Percentiles rank a stretch among this genome's conserved stretches.
These are phyloP conservation scores for Pristiophorus japonicus DNA, from an alignment of 2,113 vertebrate genomes.

Conservation along the genomic window DNA sequence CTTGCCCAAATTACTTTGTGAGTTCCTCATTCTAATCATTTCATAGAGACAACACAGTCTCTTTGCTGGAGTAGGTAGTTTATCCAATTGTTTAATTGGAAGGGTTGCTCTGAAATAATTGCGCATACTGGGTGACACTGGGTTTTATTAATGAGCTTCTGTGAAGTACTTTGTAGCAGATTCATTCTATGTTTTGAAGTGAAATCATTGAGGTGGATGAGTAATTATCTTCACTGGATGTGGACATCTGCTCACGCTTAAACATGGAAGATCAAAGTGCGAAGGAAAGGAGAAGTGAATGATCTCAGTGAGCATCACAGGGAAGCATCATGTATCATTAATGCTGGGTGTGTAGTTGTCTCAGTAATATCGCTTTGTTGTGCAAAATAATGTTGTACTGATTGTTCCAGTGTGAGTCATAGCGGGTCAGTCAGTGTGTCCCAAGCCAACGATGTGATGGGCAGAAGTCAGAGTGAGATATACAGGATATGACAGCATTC, in stretches of 20 bases:
- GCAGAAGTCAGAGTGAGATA: not conserved
- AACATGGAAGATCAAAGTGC: not conserved
- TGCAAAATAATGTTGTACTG: too few relatives aligned
- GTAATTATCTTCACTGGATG: not conserved
- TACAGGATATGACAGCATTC: not conserved
- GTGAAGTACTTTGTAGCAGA: not conserved
- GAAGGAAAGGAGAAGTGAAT: not conserved
- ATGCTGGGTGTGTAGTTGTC: constrained; percentile 23
- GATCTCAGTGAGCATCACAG: not conserved
- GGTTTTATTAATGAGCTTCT: not conserved
- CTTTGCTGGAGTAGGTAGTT: not conserved
- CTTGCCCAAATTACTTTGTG: not conserved
- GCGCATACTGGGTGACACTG: not conserved
- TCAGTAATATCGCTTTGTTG: not conserved
- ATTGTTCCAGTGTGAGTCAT: not conserved
- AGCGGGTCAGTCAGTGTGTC: not conserved
- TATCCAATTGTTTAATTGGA: not conserved
- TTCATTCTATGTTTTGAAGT: not conserved
- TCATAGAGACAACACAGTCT: not conserved
- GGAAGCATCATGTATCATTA: constrained; percentile 9
- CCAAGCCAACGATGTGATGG: not conserved
- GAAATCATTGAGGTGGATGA: not conserved
- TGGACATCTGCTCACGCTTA: not conserved
- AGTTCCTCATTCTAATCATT: not conserved
- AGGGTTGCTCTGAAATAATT: not conserved